Evolutionary conservation across 1,140 invertebrate genomes (phyloP).

Genomic region (Neelides sp.): DNA sequence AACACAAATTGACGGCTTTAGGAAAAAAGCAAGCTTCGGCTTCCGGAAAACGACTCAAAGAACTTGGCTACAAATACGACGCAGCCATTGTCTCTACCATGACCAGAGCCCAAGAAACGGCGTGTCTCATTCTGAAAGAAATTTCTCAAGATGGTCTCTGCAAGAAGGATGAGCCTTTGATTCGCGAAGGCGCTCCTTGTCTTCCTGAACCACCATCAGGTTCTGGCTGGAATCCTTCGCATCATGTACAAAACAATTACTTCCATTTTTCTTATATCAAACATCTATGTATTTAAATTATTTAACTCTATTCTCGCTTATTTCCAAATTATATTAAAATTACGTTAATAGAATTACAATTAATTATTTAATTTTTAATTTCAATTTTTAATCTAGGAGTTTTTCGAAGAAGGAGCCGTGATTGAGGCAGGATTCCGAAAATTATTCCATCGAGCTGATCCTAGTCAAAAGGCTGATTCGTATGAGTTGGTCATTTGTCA

Average conservation of each 20-base stretch:
- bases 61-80: constrained; percentile 57
- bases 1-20: constrained; percentile 54
- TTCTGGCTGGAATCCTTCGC: constrained; percentile 69
- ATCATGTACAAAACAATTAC: constrained; percentile 45
- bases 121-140: constrained; percentile 59
- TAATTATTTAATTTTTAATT: background rate
- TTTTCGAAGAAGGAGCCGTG: constrained; percentile 77
- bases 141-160: background rate
- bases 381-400: constrained; percentile 52
- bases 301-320: background rate
- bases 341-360: background rate
- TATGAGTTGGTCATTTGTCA: constrained; percentile 92
- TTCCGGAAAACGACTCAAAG: constrained; percentile 62
- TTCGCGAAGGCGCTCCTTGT: constrained; percentile 86
- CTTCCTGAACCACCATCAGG: constrained; percentile 62
- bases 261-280: constrained; percentile 21
- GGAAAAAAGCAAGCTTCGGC: constrained; percentile 65
- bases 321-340: background rate
- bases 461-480: constrained; percentile 63
- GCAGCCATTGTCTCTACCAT: constrained; percentile 76
- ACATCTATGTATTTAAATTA: constrained; percentile 29
- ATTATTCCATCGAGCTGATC: constrained; percentile 78
- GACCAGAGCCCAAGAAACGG: constrained; percentile 82
- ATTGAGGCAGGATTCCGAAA: constrained; percentile 92
- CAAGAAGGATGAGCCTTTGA: constrained; percentile 53